phyloP scores from a whole-genome alignment of 2,888 invertebrate genomes.

The Eubasilissa splendida region DNA sequence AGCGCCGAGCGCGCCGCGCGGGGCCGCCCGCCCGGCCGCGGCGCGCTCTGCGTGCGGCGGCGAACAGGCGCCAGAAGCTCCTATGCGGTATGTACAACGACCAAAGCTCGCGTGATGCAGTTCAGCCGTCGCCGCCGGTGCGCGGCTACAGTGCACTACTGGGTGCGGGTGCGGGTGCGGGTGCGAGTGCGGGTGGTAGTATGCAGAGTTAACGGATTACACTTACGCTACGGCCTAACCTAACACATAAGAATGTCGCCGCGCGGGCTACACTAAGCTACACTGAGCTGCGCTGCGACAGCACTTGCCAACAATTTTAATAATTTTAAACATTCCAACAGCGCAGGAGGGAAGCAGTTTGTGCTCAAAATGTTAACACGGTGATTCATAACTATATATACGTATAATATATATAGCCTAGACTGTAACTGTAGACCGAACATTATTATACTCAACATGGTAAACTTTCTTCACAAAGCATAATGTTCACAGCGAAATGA shows the following conservation, averaged over 20 bases:
- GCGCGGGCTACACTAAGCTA: background rate
- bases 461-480: slow-evolving; percentile 38
- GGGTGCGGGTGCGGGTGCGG: background rate
- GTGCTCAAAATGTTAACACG: slow-evolving; percentile 55
- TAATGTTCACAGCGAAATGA: slow-evolving; percentile 48
- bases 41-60: too few species aligned
- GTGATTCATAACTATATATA: slow-evolving; percentile 53
- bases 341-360: slow-evolving; percentile 50
- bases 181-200: background rate
- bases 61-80: too few species aligned
- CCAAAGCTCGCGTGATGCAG: background rate
- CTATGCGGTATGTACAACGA: too few species aligned
- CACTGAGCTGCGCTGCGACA: background rate
- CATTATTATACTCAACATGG: slow-evolving; percentile 47
- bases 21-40: background rate
- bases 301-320: slow-evolving; percentile 37
- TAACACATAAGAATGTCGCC: slow-evolving; percentile 7
- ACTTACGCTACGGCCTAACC: background rate
- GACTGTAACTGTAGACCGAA: slow-evolving; percentile 50
- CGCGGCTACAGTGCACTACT: background rate
- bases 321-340: slow-evolving; percentile 24
- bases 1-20: background rate
- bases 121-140: background rate
- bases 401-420: slow-evolving; percentile 53
- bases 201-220: background rate